Evolutionary conservation across 1,140 invertebrate species (phyloP), one percentile per base, ranked within the genome.

Genomic region (Rhynchophorus ferrugineus): DNA sequence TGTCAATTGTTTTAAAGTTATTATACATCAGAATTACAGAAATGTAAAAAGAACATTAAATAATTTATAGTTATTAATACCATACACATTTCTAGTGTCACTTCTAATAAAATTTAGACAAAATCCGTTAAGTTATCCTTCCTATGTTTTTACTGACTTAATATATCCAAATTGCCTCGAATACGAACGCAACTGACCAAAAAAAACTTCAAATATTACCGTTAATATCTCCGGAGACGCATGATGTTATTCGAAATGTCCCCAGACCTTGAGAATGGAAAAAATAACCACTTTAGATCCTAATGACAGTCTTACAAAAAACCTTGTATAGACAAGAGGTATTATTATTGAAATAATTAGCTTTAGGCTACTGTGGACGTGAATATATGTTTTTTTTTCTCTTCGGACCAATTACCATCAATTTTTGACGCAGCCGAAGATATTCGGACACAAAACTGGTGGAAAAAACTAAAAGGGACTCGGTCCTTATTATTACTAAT

Each of bases 331-430:
- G 29, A 36, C 34, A 17, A 45, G 44, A 52, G 49, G 22, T 52
- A 52, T 52, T 36, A 52, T 52, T 52, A 52, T 42, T 42, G 38
- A 51, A 45, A 52, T 52, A 44, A 52, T 52, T 35, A 43, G 37
- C 42, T 44, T 38, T 13, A n/a, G n/a, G 49, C 49, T 52, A 52
- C 49, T 42, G 49, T 42, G 19, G 43, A 6, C 24, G 24, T 29
- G 24, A 29, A 29, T 52, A 42, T 37, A 54, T 54, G n/a, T n/a
- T n/a, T n/a, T n/a, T n/a, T n/a, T n/a, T 39, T 54, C 48, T 54
- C 52, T 49, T 33, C 48, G 52, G 48, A 54, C 14, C 46, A 34
- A 54, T 54, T n/a, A n/a, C n/a, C n/a, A n/a, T n/a, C n/a, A n/a
- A n/a, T n/a, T n/a, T n/a, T n/a, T n/a, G n/a, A n/a, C n/a, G n/a